Percentiles rank a stretch among this genome's conserved stretches.
These are phyloP conservation scores for Synergus laeviventris DNA, from an alignment of 2,888 invertebrate species.

Conservation along the genomic window DNA sequence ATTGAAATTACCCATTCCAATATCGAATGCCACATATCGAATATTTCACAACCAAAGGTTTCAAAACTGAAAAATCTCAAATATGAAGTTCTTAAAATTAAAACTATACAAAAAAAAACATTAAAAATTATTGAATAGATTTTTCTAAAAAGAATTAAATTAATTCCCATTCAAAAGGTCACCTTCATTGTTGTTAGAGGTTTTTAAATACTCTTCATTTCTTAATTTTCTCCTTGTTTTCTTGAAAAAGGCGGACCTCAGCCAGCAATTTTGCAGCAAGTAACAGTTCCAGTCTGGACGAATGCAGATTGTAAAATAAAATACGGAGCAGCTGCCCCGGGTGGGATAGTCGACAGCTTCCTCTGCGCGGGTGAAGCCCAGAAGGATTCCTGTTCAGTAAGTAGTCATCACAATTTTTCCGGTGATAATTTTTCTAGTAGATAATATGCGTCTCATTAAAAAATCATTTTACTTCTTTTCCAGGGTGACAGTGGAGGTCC, in stretches of 20 bases:
- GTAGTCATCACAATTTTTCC: slow-evolving; percentile 66
- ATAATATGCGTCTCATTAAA: background rate
- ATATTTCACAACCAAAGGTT: too few species aligned
- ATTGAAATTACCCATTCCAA: too few species aligned
- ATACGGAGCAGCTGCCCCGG: slow-evolving; percentile 91
- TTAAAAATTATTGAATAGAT: too few species aligned
- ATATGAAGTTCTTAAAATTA: too few species aligned
- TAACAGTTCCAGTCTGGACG: slow-evolving; percentile 89
- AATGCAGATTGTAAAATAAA: slow-evolving; percentile 87
- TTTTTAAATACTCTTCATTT: background rate
- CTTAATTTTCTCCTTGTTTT: slow-evolving; percentile 7
- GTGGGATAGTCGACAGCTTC: slow-evolving; percentile 92
- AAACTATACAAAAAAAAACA: too few species aligned
- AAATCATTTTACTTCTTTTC: slow-evolving; percentile 53
- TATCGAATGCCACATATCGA: too few species aligned
- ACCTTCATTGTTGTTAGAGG: background rate
- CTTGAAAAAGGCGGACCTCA: slow-evolving; percentile 84
- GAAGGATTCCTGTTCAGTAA: slow-evolving; percentile 93
- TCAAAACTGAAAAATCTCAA: too few species aligned
- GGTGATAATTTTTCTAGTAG: background rate
- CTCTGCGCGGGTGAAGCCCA: slow-evolving; percentile 90
- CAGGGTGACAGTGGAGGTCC: slow-evolving; percentile 95
- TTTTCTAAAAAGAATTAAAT: too few species aligned
- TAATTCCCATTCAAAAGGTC: too few species aligned
- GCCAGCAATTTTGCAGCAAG: slow-evolving; percentile 88